Base-by-base conservation (phyloP, 1,140 invertebrate genomes). In the Ylistrum balloti region DNA sequence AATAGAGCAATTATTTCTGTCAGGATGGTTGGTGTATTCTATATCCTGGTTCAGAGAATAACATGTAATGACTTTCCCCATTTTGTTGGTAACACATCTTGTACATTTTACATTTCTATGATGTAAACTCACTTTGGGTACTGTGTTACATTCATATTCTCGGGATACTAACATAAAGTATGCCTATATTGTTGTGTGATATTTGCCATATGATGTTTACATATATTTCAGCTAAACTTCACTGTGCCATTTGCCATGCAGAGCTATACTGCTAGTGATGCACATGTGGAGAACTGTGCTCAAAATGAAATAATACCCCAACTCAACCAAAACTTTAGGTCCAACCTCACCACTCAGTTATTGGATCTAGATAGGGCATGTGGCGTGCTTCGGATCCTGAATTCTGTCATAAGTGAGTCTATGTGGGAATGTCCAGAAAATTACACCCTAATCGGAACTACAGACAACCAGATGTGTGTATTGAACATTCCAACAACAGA, bases 161-260 rank as follows among this genome's bases (percentile, higher is more conserved):
- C 13, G 13, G 35, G 35, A 38, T 38, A 38, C 35, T 38, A 13
- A 38, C 35, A 38, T 38, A 38, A 28, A 28, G 56, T 28, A 7
- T 74, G 28, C 28, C 3, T 74, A 56, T 15, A 11, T 56, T 56
- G 45, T 7, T 56, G 17, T 2, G n/a, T 74, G 22, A 56, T 56
- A 17, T n/a, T 28, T 74, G 56, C n/a, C 13, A 17, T 74, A 28
- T n/a, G n/a, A n/a, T 74, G 15, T 28, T 74, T 74, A 74, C 56
- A 28, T n/a, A n/a, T n/a, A 74, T 88, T 89, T 48, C 85, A 89
- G 88, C 35, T 89, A 13, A 32, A 86, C 33, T 45, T 89, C 15
- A 45, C 38, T 48, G 88, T 45, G 48, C 88, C 88, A 22, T 89
- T 89, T 89, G 88, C 88, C 28, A 86, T 89, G 22, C 85, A 89